Evolutionary conservation across 2,888 invertebrate species (phyloP), one percentile per base, ranked within the genome.

Genomic region (Hipparchia semele): DNA sequence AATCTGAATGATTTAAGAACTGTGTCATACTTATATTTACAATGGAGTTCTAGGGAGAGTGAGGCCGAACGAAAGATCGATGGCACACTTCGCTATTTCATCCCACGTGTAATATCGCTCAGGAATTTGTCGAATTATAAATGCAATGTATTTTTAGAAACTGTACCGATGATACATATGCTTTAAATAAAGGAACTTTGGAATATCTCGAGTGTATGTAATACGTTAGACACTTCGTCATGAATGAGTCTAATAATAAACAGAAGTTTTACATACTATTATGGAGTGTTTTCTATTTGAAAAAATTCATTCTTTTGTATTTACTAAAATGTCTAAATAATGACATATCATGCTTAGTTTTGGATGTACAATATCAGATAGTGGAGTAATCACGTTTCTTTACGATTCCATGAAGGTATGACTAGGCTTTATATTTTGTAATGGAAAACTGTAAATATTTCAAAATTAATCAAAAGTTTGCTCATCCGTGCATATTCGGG

Each of bases 81-180:
- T 58, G 8, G 58, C 23, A 58, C 58, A 13, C 8, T 58, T 58
- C 58, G 23, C 58, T 23, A 23, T 58, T 8, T 8, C 23, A 58
- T 58, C 58, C 58, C 58, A 23, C 56, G n/a, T 13, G 56, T 39
- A 60, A 39, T 39, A 60, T 45, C 5, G 60, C 7, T 7, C 60
- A 45, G 39, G 39, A 61, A 45, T 61, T 45, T n/a, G 5, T 61
- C n/a, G n/a, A 39, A 60, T 8, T 39, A 60, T 45, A 45, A 61
- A 61, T 45, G 45, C 33, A 6, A 39, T 45, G n/a, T 61, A 61
- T 61, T 45, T 46, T 61, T 61, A 61, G 45, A 61, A 46, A n/a
- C 6, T 5, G 45, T 45, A 45, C 6, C 13, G 46, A 10, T 33
- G 59, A 33, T 10, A 59, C 59, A 33, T 61, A n/a, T 4, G 4